Evolutionary conservation across 2,113 vertebrate genomes (phyloP), one percentile per base, ranked within the genome.

Genomic region (Lampris megalopsis): DNA sequence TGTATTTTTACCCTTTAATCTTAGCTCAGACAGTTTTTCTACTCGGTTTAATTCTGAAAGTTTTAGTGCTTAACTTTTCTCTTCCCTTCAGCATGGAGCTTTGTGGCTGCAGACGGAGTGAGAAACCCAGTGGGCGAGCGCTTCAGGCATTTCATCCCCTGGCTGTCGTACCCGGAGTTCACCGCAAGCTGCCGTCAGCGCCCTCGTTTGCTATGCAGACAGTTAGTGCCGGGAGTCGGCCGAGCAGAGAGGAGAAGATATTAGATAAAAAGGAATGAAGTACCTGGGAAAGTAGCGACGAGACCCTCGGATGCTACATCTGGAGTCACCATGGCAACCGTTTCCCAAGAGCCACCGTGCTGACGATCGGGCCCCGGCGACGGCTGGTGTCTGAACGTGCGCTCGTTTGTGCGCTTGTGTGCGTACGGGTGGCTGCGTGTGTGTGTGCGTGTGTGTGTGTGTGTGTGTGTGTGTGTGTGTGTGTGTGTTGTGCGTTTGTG

Each of bases 241-340:
- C 6, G 58, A 35, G 71, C 66, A 48, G 38, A 77, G 53, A 61
- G 53, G 53, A 59, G 38, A 42, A 38, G 66, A 47, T n/a, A 62
- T 74, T 45, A 72, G 53, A 63, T 42, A 68, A 54, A 69, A 80
- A 77, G 63, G 64, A 59, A 60, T 41, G 42, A 57, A 1, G 6
- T 75, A 65, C 59, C 68, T 71, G 36, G 38, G 84, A 84, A 79
- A 57, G 61, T 71, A 48, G 53, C 59, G 73, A 64, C 70, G 65
- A 78, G 49, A 71, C 83, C 40, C 72, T 61, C 76, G 42, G 7
- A 78, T 69, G 73, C 71, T 88, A 79, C 90, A 88, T 77, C 56
- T 86, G 85, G 80, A 71, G 68, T 95, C 90, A 77, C 93, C 88
- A 85, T 85, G 86, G 80, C 69, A 85, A 94, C 94, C 83, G 9